Base-by-base conservation (phyloP, 1,140 invertebrate genomes). In the Aporrectodea caliginosa region DNA sequence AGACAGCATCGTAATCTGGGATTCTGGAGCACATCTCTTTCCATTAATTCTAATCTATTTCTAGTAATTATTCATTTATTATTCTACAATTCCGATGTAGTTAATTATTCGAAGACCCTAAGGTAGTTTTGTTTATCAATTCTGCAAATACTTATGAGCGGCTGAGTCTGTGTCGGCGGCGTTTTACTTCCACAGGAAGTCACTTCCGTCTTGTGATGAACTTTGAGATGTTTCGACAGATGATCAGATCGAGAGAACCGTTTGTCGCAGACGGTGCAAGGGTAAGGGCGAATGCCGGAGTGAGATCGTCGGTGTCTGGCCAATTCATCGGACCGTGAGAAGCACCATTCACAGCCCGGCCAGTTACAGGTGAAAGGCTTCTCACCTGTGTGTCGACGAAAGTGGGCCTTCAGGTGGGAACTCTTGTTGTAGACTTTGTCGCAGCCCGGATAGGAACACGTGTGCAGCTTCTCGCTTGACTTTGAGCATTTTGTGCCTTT, bases 271-370 rank as follows among this genome's bases (percentile, higher is more conserved):
- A 74, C 31, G 73, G 34, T 33, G 73, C 73, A 74, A 2, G 73
- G 73, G 33, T 74, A 74, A 33, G 73, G 73, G 2, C 34, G 31
- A 22, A 74, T 33, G 29, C 96, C 96, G 0, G 95, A 97, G 85
- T 97, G 95, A 0, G 95, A 97, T 71, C 95, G 90, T 78, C 93
- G 90, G 87, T 97, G 95, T 71, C 95, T 90, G 0, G 95, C 96
- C 0, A 98, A 89, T 89, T 98, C 97, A 86, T 98, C 97, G 31
- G 95, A 97, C 72, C 97, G 91, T 1, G 95, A 96, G 87, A 98
- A 98, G 6, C 93, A 90, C 58, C 95, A 92, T 73, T 92, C 95
- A 89, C 97, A 98, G 81, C 92, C 93, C 33, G 92, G 90, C 93
- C 95, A 98, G 75, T 92, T 93, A 87, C 97, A 98, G 0, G 86